These are phyloP conservation scores for Lepilemur septentrionalis DNA, from an alignment of 2,797 vertebrate genomes.

Conservation along the genomic window DNA sequence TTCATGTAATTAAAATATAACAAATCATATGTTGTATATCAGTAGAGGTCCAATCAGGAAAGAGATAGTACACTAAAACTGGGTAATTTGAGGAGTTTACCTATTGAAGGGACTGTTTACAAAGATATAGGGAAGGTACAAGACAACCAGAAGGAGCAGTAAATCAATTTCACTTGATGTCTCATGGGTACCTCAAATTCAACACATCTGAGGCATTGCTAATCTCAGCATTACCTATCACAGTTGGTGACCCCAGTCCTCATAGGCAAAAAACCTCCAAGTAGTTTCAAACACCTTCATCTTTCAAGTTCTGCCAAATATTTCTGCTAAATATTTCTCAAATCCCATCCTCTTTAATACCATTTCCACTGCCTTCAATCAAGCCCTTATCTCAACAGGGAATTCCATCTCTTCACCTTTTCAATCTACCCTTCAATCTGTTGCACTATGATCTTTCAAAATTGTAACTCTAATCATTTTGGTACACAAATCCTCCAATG, in stretches of 20 bases:
- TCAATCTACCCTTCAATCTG: neutral
- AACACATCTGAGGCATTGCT: neutral
- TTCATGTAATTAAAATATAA: conserved; percentile 43
- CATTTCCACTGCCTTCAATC: neutral
- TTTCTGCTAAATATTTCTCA: neutral
- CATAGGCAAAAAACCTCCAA: neutral
- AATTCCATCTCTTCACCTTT: neutral
- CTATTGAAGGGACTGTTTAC: conserved; percentile 9
- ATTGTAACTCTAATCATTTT: neutral
- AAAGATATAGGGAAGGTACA: neutral
- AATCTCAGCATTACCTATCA: neutral
- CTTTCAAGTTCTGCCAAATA: neutral
- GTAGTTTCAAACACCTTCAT: neutral
- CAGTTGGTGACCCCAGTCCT: neutral
- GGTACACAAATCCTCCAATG: neutral
- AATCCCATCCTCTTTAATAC: neutral
- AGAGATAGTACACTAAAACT: neutral
- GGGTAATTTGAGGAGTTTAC: neutral
- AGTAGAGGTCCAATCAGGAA: conserved; percentile 4
- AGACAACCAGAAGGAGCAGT: neutral
- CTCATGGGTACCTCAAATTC: neutral
- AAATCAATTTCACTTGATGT: neutral
- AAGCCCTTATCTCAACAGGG: neutral
- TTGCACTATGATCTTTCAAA: neutral
- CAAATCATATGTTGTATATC: neutral